A percentile compares a stretch with the other conserved stretches of the same genome.
Evolutionary conservation across 2,113 vertebrate genomes (phyloP).

Genomic region (Corythaixoides concolor): DNA sequence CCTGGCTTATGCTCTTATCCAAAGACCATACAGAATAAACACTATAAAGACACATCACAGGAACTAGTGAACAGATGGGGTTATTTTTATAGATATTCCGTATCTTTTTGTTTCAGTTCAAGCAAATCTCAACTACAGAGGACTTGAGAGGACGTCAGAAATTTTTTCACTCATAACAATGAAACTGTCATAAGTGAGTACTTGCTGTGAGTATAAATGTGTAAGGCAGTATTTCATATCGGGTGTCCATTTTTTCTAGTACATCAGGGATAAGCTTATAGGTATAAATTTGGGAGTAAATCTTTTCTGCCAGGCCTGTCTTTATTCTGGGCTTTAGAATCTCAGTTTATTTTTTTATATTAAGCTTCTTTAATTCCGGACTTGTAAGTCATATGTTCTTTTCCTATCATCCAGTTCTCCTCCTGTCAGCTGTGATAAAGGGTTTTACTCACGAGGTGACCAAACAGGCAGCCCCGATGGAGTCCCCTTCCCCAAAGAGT

Average conservation of each 20-base stretch:
- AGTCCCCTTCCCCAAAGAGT: background rate
- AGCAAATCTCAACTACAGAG: background rate
- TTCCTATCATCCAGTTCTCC: background rate
- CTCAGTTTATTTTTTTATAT: background rate
- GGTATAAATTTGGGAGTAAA: background rate
- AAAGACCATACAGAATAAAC: background rate
- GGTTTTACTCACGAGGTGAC: background rate
- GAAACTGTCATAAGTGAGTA: background rate
- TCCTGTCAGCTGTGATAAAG: slow-evolving; percentile 23
- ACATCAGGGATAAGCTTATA: background rate
- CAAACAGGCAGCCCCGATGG: accelerated
- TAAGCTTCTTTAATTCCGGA: background rate
- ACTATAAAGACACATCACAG: background rate
- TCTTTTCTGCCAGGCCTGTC: background rate
- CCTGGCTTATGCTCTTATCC: background rate
- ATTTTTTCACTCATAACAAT: background rate
- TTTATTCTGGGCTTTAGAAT: background rate
- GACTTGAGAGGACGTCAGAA: background rate
- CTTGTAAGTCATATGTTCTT: background rate
- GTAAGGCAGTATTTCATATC: background rate
- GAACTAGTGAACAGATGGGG: background rate
- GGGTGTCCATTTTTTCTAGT: background rate
- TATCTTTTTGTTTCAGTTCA: slow-evolving; percentile 8
- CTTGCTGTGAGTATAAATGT: background rate
- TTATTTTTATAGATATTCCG: slow-evolving; percentile 1